These are phyloP conservation scores for Bos taurus DNA, from an alignment of 2,113 vertebrate genomes.

Conservation along the genomic window ARS-UCD2.0 NC_037346.1:2799501-2800000, in stretches of 20 bases:
- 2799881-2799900: neutral
- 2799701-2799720: neutral
- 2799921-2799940: accelerated
- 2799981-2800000: neutral
- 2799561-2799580: neutral
- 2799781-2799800: neutral
- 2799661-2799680: neutral
- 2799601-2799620: neutral
- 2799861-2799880: neutral
- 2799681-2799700: neutral
- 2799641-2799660: neutral
- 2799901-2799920: neutral
- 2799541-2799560: neutral
- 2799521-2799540: neutral
- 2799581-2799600: neutral
- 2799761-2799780: neutral
- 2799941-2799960: neutral
- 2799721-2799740: neutral
- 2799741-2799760: neutral
- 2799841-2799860: neutral
- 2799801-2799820: neutral
- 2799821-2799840: neutral
- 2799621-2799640: neutral
- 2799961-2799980: neutral
- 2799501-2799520: neutral